Base-by-base conservation (phyloP, 2,888 invertebrate genomes). In the Meloe dianella region DNA sequence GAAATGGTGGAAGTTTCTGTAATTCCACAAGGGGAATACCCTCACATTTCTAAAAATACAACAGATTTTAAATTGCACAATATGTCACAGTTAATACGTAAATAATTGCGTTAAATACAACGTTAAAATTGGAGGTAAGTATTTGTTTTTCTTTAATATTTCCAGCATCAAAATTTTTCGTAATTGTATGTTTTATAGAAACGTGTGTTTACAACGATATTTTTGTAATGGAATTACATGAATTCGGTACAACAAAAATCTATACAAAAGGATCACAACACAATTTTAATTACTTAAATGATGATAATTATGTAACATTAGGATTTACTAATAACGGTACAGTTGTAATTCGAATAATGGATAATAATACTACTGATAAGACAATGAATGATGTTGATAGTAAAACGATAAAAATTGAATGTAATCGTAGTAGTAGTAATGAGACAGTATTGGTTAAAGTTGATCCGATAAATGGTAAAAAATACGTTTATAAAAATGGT, bases 401-500 rank as follows among this genome's bases (percentile, higher is more conserved):
- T 17, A 47, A 20, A 10, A 20, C 10, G 22, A 47, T 47, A 47
- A 47, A 20, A 20, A 47, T 9, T 10, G 8, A 47, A 20, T 2
- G 9, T 22, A 47, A 2, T 20, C 6, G 17, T 41, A 20, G 47
- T 22, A 47, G 9, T 22, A 47, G 20, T 47, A 47, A 47, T 47
- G 47, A 63, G 30, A 61, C 61, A 60, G 38, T 68, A 17, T 17
- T 63, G 17, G 65, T 68, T 14, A 65, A 57, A 63, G 30, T 61
- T 22, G 68, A 68, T 27, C 68, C 68, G 7, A 17, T 47, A 7
- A 63, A 65, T 14, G 61, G 65, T 20, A 68, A 65, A 51, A 68
- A 68, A 54, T 68, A 63, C 27, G 65, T 68, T 14, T 27, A 24
- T 12, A 62, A 63, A 27, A 63, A 68, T 41, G 68, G 68, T 14